Base-by-base conservation (phyloP, 2,797 vertebrate genomes). In the Poecilia velifera region DNA sequence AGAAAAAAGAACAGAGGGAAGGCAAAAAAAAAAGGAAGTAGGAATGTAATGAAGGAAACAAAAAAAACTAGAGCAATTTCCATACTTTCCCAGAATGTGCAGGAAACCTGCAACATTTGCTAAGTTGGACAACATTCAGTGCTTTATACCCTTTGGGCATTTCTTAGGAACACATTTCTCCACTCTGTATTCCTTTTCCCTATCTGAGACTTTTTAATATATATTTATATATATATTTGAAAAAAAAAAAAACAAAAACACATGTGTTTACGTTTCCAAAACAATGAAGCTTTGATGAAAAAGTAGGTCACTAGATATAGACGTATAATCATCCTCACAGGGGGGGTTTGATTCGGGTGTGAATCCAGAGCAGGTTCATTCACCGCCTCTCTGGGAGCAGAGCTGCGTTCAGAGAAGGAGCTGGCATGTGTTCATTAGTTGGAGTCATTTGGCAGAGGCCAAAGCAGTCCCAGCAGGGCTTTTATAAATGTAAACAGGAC, bases 371-470 rank as follows among this genome's bases (percentile, higher is more conserved):
- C 64, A 68, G 64, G 20, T 68, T 68, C 64, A 22, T 68, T 22
- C 34, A 20, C 7, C 3, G 18, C 36, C 64, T 66, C 36, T 66
- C 18, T 41, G 64, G 62, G 34, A 70, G 66, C 66, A 70, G 39
- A 43, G 39, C 20, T 39, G 62, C 16, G 16, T 20, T 68, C 39
- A 41, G 39, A 43, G 39, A 14, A 9, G 66, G 39, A n/a, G 22
- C 12, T 70, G 66, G 39, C 66, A 28, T 43, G 79, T 76, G 73
- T 64, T 75, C 59, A 78, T 84, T 75, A 82, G 31, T 55, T 70
- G 68, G 62, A 82, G 71, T 77, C 34, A 57, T 76, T 84, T 91
- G 84, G 86, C 86, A 86, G 74, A 81, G 53, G 76, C 89, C 84
- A 76, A 86, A 74, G 76, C 43, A 71, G 28, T 81, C 55, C 53